A percentile compares a stretch with the other conserved stretches of the same genome.
These are phyloP conservation scores for Cryptotis parvus DNA, from an alignment of 2,113 vertebrate species.

Conservation along the genomic window DNA sequence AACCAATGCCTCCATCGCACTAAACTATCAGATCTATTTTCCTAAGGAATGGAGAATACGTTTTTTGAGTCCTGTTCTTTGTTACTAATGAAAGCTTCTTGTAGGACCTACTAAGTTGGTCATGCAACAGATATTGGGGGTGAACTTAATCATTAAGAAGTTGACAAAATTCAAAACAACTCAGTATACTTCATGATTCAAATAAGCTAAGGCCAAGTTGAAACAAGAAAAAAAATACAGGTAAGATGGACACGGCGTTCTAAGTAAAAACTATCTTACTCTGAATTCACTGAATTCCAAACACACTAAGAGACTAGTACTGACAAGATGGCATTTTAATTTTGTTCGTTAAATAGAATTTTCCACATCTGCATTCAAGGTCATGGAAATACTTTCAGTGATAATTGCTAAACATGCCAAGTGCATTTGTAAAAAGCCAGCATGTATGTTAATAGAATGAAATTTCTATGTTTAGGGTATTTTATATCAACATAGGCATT, in stretches of 20 bases:
- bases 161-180: background rate
- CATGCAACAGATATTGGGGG: constrained; percentile 9
- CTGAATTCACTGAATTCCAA: constrained; percentile 59
- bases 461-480: constrained; percentile 77
- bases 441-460: constrained; percentile 75
- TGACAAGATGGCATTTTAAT: constrained; percentile 68
- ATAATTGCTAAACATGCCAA: constrained; percentile 77
- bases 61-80: background rate
- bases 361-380: constrained; percentile 68
- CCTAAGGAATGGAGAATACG: background rate
- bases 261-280: constrained; percentile 43
- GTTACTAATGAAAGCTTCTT: background rate
- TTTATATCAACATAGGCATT: constrained; percentile 77
- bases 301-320: constrained; percentile 46
- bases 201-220: constrained; percentile 36
- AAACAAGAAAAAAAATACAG: constrained; percentile 53
- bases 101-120: background rate
- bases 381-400: constrained; percentile 74
- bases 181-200: background rate
- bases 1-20: constrained; percentile 11
- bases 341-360: constrained; percentile 67
- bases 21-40: constrained; percentile 31
- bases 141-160: background rate
- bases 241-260: constrained; percentile 39
- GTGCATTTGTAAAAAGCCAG: constrained; percentile 67